These are phyloP conservation scores for Eledona agricola DNA, from an alignment of 2,888 invertebrate genomes.

Conservation along the genomic window DNA sequence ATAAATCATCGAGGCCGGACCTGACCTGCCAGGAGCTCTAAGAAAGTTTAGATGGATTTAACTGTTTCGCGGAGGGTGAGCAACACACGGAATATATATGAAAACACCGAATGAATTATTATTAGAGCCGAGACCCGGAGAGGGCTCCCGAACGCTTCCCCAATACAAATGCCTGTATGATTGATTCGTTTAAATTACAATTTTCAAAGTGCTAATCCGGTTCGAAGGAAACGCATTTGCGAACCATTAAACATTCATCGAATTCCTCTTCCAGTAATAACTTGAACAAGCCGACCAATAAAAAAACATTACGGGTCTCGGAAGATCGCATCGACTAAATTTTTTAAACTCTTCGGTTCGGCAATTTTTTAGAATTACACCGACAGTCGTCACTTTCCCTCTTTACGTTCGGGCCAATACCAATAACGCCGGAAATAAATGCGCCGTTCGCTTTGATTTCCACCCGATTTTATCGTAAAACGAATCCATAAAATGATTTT, in stretches of 20 bases:
- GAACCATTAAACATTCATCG: conserved; percentile 28
- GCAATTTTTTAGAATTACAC: conserved; percentile 54
- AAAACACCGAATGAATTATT: conserved; percentile 59
- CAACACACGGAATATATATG: conserved; percentile 42
- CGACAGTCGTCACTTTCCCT: conserved; percentile 57
- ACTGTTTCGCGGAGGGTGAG: conserved; percentile 45
- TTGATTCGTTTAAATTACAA: conserved; percentile 41
- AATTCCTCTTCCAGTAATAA: conserved; percentile 34
- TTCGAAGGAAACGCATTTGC: conserved; percentile 27
- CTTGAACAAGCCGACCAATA: conserved; percentile 44
- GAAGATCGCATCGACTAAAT: conserved; percentile 46
- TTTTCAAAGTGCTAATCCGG: conserved; percentile 28
- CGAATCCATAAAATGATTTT: too few relatives aligned
- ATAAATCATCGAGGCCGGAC: conserved; percentile 63
- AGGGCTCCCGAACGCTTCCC: conserved; percentile 37
- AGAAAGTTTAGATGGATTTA: conserved; percentile 55
- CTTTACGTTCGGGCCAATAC: conserved; percentile 58
- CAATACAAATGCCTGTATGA: conserved; percentile 49
- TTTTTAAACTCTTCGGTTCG: conserved; percentile 45
- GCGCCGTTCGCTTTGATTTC: conserved; percentile 56
- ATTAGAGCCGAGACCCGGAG: conserved; percentile 48
- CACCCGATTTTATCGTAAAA: conserved; percentile 40
- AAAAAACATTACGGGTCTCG: conserved; percentile 46
- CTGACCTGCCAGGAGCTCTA: conserved; percentile 57
- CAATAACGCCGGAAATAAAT: conserved; percentile 58